Evolutionary conservation across 2,888 invertebrate species (phyloP), one percentile per base, ranked within the genome.

Genomic region (Beris chalybata): DNA sequence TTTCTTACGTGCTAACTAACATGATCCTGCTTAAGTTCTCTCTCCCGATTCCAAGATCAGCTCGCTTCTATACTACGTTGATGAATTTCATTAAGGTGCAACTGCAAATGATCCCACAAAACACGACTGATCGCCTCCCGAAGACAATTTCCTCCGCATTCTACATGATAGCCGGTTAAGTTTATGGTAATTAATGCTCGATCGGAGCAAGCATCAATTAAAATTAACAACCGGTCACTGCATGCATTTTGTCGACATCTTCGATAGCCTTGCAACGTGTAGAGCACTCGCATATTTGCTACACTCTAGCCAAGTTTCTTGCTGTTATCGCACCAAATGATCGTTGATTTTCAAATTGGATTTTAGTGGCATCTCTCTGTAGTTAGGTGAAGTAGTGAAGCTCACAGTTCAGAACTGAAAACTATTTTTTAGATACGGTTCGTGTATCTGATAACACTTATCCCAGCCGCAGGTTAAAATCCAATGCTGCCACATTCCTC

Each of bases 131-230:
- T 44, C 43, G 7, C 43, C n/a, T 56, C 13, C 45, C 4, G 13
- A 11, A 13, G n/a, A 32, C 47, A 50, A 50, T 29, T 15, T 13
- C 30, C 22, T 50, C n/a, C 22, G 5, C 50, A 43, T 11, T 50
- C 38, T 31, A 48, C 57, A 47, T 31, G 58, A 59, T 59, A 29
- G 48, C 3, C 50, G 43, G 50, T 61, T 61, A 52, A 61, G 32
- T 32, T 38, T 38, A 61, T 61, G 61, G 32, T 61, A 61, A 61
- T 61, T 61, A 50, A 61, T 61, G 61, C 61, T 50, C 50, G 61
- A 61, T 50, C 61, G 38, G 50, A 38, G 52, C 38, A 52, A 61
- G 52, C 61, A 50, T 61, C 61, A 61, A 61, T 61, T 61, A 61
- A 61, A 61, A 52, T 9, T 61, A 61, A 61, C 61, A 61, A 61